Conservation (phyloP, 2,113 vertebrate species). For the Thryonomys swinderianus region DNA sequence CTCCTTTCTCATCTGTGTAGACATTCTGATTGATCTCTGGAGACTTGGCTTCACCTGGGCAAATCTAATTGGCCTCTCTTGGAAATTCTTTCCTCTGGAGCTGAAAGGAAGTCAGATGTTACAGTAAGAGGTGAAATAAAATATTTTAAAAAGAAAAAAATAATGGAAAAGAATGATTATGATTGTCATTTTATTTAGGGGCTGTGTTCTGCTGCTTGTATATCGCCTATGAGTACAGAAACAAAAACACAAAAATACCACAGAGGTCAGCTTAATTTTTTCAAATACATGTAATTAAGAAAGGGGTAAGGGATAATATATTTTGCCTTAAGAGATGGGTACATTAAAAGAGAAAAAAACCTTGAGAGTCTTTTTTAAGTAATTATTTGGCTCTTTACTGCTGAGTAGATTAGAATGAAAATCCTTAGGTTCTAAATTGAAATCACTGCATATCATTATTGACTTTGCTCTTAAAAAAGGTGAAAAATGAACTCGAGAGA, state of each 20-base stretch:
- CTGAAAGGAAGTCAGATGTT: constrained; percentile 27
- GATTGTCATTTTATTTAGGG: neutral
- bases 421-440: neutral
- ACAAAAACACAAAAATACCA: neutral
- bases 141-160: neutral
- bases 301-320: neutral
- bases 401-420: neutral
- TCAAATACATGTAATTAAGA: neutral
- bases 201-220: neutral
- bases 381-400: neutral
- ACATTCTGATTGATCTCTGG: constrained; percentile 50
- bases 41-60: constrained; percentile 7
- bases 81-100: constrained; percentile 62
- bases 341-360: neutral
- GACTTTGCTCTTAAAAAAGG: neutral
- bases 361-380: neutral
- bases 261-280: neutral
- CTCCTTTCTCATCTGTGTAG: constrained; percentile 35
- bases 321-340: neutral
- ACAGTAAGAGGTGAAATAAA: accelerated
- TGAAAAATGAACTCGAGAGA: neutral
- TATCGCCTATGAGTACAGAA: neutral
- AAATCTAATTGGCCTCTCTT: constrained; percentile 63
- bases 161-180: neutral
- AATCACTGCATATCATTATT: neutral